These are phyloP conservation scores for Galerucella pusilla DNA, from an alignment of 2,888 invertebrate species.

Conservation along the genomic window DNA sequence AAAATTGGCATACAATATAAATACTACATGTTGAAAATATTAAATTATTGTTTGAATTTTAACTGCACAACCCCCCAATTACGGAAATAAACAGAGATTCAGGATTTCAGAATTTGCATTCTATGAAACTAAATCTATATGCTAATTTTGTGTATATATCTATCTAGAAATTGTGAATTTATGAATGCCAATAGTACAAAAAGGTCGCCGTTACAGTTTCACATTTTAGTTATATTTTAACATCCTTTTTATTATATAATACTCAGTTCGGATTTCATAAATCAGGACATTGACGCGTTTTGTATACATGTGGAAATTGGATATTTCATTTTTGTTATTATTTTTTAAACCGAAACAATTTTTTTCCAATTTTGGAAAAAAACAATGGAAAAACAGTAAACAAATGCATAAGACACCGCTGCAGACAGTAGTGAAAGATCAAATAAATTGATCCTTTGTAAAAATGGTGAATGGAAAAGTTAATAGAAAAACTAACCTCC, in stretches of 20 bases:
- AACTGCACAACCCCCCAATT: slow-evolving; percentile 20
- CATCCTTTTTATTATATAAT: background rate
- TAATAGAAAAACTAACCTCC: too few species aligned
- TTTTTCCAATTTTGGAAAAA: background rate
- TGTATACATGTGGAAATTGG: too few species aligned
- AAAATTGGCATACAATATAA: slow-evolving; percentile 26
- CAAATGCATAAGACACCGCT: too few species aligned
- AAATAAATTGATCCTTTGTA: too few species aligned
- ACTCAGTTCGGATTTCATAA: background rate
- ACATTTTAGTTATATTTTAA: background rate
- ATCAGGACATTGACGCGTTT: background rate
- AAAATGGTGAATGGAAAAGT: too few species aligned
- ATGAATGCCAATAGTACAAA: slow-evolving; percentile 12
- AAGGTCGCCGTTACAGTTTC: background rate
- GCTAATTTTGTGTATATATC: slow-evolving; percentile 23
- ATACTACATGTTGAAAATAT: slow-evolving; percentile 32
- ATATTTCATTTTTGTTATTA: too few species aligned
- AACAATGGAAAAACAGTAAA: too few species aligned
- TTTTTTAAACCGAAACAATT: background rate
- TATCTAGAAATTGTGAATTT: slow-evolving; percentile 24
- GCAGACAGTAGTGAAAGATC: too few species aligned
- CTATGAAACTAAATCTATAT: slow-evolving; percentile 31
- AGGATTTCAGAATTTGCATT: slow-evolving; percentile 24
- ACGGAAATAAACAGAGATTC: slow-evolving; percentile 30
- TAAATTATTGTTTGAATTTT: slow-evolving; percentile 29